A percentile compares a stretch with the other conserved stretches of the same genome.
These are phyloP conservation scores for Saccopteryx bilineata DNA, from an alignment of 2,113 vertebrate species.

Conservation along the genomic window DNA sequence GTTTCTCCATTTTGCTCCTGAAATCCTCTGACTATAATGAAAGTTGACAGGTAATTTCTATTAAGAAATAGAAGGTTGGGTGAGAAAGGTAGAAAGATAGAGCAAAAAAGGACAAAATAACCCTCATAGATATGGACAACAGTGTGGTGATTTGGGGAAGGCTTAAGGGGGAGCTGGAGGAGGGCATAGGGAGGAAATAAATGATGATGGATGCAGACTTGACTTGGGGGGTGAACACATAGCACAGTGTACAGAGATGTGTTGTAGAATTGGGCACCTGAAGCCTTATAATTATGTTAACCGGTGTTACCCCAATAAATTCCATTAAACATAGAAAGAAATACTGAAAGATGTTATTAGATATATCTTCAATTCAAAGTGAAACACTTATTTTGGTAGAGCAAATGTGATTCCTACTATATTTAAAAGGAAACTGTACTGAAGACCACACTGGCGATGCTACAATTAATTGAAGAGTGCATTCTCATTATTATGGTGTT, in stretches of 20 bases:
- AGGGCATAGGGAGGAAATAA: too few species aligned
- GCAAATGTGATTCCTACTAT: slow-evolving; percentile 2
- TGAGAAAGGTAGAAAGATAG: too few species aligned
- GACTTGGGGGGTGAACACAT: too few species aligned
- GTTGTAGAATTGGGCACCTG: too few species aligned
- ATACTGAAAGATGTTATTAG: background rate
- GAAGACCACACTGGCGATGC: background rate
- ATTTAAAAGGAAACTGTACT: slow-evolving; percentile 70
- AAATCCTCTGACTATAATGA: background rate
- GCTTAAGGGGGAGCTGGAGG: too few species aligned
- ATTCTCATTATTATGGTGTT: slow-evolving; percentile 61
- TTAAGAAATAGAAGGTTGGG: background rate
- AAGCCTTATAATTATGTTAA: too few species aligned
- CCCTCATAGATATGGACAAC: too few species aligned
- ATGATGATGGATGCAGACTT: too few species aligned
- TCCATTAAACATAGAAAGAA: background rate
- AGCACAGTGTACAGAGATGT: too few species aligned
- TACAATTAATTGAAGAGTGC: slow-evolving; percentile 51
- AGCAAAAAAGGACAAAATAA: too few species aligned
- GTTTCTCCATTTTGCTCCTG: slow-evolving; percentile 8
- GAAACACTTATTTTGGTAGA: background rate
- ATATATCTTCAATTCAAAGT: background rate
- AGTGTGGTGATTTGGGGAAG: too few species aligned
- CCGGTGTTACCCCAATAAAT: too few species aligned
- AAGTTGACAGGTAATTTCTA: background rate